Conservation (phyloP, 2,888 invertebrate species). For the Brassicogethes aeneus region DNA sequence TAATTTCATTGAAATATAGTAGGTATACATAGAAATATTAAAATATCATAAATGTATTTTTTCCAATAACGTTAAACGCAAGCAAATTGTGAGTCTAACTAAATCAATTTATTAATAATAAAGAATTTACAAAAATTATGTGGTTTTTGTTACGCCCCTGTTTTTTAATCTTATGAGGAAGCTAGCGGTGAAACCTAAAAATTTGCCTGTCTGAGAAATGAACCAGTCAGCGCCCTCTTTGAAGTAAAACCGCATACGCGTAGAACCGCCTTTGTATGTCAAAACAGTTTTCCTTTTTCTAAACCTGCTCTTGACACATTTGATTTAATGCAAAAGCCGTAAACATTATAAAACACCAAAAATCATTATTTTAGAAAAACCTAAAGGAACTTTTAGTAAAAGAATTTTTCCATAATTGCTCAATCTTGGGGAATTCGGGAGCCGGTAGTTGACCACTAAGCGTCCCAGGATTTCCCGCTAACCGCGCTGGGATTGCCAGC, state of each 20-base stretch:
- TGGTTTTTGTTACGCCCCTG: no score
- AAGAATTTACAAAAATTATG: not conserved
- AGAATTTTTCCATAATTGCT: slow-evolving; percentile 19
- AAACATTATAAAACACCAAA: no score
- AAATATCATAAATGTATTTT: no score
- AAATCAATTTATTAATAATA: no score
- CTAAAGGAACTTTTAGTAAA: no score
- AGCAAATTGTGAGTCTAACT: no score
- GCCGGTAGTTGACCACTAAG: slow-evolving; percentile 31
- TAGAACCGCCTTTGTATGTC: slow-evolving; percentile 16
- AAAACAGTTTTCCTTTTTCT: slow-evolving; percentile 21
- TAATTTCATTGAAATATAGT: no score
- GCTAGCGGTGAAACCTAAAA: no score
- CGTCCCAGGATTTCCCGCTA: slow-evolving; percentile 30
- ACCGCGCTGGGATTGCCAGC: slow-evolving; percentile 32
- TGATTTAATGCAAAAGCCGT: slow-evolving; percentile 26
- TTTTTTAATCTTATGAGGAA: no score
- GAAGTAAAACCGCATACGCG: slow-evolving; percentile 25
- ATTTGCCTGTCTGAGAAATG: slow-evolving; percentile 30
- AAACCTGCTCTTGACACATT: slow-evolving; percentile 24
- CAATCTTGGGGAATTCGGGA: slow-evolving; percentile 29
- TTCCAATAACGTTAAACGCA: no score
- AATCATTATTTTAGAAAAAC: no score
- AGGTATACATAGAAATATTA: no score
- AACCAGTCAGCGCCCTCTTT: slow-evolving; percentile 34